phyloP scores from a whole-genome alignment of 2,888 invertebrate genomes.

The Rhorus exstirpatorius region DNA sequence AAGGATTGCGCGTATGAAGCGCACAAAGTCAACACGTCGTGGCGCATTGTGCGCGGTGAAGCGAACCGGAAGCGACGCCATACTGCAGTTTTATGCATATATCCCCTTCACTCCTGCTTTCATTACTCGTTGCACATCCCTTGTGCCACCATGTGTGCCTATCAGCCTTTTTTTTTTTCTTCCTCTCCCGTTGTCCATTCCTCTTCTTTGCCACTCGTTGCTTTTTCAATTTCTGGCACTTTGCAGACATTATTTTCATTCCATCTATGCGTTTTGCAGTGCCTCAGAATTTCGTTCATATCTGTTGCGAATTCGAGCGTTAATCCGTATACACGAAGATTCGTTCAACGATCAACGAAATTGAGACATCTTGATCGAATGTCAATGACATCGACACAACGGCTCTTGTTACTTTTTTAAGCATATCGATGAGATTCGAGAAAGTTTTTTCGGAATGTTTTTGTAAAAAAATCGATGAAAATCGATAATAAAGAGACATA shows the following conservation, averaged over 20 bases:
- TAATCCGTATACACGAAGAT: no score
- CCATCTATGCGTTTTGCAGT: constrained; percentile 1
- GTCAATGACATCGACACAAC: not conserved
- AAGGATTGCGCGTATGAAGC: constrained; percentile 58
- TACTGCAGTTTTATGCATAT: constrained; percentile 80
- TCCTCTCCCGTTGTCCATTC: constrained; percentile 68
- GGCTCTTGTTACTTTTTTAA: no score
- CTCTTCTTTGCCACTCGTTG: constrained; percentile 16
- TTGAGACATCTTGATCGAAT: not conserved
- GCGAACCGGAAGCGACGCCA: constrained; percentile 86
- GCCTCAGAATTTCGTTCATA: constrained; percentile 11
- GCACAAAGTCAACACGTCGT: constrained; percentile 83
- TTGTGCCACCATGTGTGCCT: constrained; percentile 45
- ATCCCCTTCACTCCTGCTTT: constrained; percentile 81
- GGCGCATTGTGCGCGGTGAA: constrained; percentile 85
- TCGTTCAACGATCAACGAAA: not conserved
- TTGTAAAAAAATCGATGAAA: no score
- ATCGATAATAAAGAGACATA: no score
- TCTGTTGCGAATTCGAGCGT: not conserved
- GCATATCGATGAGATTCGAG: no score
- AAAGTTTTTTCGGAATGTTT: no score
- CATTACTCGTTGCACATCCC: constrained; percentile 68
- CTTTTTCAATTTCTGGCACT: constrained; percentile 50
- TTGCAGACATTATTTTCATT: constrained; percentile 25
- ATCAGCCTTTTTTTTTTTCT: constrained; percentile 76